Evolutionary conservation across 2,888 invertebrate genomes (phyloP), one percentile per base, ranked within the genome.

Genomic region (Pollenia labialis): DNA sequence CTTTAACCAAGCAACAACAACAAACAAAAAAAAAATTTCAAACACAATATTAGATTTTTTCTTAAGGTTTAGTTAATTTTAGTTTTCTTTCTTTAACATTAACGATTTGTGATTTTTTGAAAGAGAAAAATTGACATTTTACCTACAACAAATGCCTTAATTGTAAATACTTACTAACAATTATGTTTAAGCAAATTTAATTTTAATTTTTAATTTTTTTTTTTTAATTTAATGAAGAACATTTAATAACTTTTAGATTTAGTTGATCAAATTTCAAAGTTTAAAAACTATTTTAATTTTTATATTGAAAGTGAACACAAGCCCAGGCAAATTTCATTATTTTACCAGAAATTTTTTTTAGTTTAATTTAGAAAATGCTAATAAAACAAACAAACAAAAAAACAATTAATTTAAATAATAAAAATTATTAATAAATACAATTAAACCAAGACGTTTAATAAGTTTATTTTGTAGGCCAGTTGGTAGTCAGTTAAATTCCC

Each of bases 321-420:
- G 32, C 60, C 58, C 58, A 66, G 54, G 71, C 54, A 74, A 77
- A 11, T 66, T 56, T 68, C 42, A 40, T 75, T 40, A 50, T 66
- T 50, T 18, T 32, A 32, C 32, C 32, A 32, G 32, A 81, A 60
- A 77, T 66, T 62, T 40, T 68, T 14, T 69, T 82, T 85, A 85
- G 85, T 58, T 75, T 75, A 85, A 79, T 85, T 82, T 85, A 85
- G 85, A 75, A 82, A 85, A 85, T 85, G 81, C 60, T 74, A 68
- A 82, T 79, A 69, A 23, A 79, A 68, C 50, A 69, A 42, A 79
- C 12, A 32, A 40, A 42, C n/a, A 60, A 46, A 60, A 56, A 40
- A 46, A 11, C 50, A 50, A 44, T 46, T 68, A 64, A 82, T 16
- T 46, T 66, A 50, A 18, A 56, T 54, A 77, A 68, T 44, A 64